phyloP scores from a whole-genome alignment of 2,888 invertebrate genomes.

The Idaea aversata region DNA sequence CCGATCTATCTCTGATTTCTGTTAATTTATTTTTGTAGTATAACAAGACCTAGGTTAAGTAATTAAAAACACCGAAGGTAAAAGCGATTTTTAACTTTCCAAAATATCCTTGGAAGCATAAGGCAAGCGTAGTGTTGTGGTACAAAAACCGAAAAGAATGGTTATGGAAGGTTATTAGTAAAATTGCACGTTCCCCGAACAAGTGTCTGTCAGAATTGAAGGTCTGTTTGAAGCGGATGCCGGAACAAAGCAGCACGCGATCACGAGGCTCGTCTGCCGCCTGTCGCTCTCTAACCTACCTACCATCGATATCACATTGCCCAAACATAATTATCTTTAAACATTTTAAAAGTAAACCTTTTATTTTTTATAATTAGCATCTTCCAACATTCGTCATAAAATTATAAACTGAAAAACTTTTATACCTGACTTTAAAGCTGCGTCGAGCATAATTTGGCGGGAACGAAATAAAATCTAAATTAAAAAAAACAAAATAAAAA shows the following conservation, averaged over 20 bases:
- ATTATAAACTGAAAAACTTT: slow-evolving; percentile 2
- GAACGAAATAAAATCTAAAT: too few species aligned
- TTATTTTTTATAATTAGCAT: slow-evolving; percentile 4
- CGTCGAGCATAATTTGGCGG: too few species aligned
- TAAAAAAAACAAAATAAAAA: too few species aligned
- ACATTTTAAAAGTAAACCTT: slow-evolving; percentile 6
- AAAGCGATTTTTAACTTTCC: background rate
- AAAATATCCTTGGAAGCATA: slow-evolving; percentile 34
- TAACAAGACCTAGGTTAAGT: too few species aligned
- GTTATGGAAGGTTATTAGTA: slow-evolving; percentile 50
- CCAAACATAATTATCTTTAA: background rate
- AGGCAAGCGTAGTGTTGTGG: slow-evolving; percentile 44
- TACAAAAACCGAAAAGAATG: slow-evolving; percentile 33
- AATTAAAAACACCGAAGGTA: background rate
- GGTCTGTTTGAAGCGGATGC: slow-evolving; percentile 61
- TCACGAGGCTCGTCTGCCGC: slow-evolving; percentile 61
- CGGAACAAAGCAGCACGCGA: slow-evolving; percentile 75
- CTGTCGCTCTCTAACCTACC: slow-evolving; percentile 44
- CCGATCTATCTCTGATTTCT: too few species aligned
- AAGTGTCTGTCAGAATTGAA: slow-evolving; percentile 60
- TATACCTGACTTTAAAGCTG: slow-evolving; percentile 20
- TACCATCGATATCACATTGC: background rate
- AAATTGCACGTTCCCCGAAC: slow-evolving; percentile 55
- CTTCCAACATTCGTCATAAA: background rate
- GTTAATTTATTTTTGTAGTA: too few species aligned